Evolutionary conservation across 2,797 vertebrate species (phyloP).

Genomic region (Enteromius treurensis): DNA sequence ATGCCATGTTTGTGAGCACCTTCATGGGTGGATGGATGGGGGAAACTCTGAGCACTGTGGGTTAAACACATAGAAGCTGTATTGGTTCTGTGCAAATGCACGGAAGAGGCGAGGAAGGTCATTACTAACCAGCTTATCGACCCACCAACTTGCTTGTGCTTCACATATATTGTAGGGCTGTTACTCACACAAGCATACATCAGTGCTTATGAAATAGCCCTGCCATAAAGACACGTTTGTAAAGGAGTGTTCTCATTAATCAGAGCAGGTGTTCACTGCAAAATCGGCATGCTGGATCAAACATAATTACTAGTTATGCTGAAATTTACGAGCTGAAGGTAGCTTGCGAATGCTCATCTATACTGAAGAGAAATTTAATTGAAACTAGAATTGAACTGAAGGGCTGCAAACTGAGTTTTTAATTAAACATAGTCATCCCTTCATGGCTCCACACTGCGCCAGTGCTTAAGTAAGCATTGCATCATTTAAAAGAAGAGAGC

Average conservation of each 20-base stretch:
- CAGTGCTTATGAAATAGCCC: conserved; percentile 32
- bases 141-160: conserved; percentile 18
- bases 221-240: conserved; percentile 23
- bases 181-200: conserved; percentile 2
- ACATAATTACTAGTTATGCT: conserved; percentile 42
- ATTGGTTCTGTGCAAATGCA: background rate
- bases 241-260: conserved; percentile 34
- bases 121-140: conserved; percentile 37
- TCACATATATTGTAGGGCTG: background rate
- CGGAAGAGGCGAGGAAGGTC: conserved; percentile 5
- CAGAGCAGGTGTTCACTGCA: conserved; percentile 16
- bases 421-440: conserved; percentile 44
- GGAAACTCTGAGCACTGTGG: background rate
- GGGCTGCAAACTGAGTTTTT: conserved; percentile 49
- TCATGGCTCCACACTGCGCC: conserved; percentile 30
- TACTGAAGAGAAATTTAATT: conserved; percentile 39
- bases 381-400: conserved; percentile 23
- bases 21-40: background rate
- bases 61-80: background rate
- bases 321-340: conserved; percentile 37
- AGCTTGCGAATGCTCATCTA: conserved; percentile 22
- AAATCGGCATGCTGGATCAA: conserved; percentile 43
- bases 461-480: conserved; percentile 44
- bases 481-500: conserved; percentile 26
- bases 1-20: background rate